Evolutionary conservation across 92 coral and sea anemone species (phyloP), one percentile per base, ranked within the genome.

Genomic region (Zoanthus sansibaricus): DNA sequence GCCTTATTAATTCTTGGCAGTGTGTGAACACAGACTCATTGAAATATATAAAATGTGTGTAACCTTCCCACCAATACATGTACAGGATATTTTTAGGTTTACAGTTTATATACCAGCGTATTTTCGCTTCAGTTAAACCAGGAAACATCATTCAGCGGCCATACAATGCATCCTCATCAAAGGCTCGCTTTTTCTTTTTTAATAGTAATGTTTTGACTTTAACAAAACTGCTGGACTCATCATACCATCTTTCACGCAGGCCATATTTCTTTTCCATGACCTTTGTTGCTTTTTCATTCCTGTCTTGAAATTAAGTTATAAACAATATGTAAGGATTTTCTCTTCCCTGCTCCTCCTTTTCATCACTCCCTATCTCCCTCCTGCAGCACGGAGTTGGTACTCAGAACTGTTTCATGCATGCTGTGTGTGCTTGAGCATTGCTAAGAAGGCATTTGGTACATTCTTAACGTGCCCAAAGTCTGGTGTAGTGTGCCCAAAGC

Each of bases 61-160:
- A 49, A 49, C 1, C 55, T 7, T 2, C 12, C 1, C 55, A 49
- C 55, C 7, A 49, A 1, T 49, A 49, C 55, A 49, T 49, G 66
- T 7, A 7, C 12, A 49, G 55, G 3, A 71, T 30, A 71, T 37
- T 37, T 37, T 37, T 13, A 71, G 17, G 77, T 72, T 45, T 42
- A 45, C 77, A 71, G 47, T 71, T 32, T 25, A 13, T 44, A 7
- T 37, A 83, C 88, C 88, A 56, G 84, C 88, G 75, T 83, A 88
- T 72, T 88, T 88, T 72, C 77, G 76, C 83, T 88, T 87, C 86
- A 87, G 52, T 87, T 87, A 86, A 18, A 87, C 51, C 77, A 87
- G 62, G 86, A 87, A 87, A 79, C 72, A 72, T 71, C 90, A 72
- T 67, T 71, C 90, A 42, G 72, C 80, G 73, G 91, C 84, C 87